These are phyloP conservation scores for Premnoplex brunnescens DNA, from an alignment of 2,797 vertebrate species.

Conservation along the genomic window DNA sequence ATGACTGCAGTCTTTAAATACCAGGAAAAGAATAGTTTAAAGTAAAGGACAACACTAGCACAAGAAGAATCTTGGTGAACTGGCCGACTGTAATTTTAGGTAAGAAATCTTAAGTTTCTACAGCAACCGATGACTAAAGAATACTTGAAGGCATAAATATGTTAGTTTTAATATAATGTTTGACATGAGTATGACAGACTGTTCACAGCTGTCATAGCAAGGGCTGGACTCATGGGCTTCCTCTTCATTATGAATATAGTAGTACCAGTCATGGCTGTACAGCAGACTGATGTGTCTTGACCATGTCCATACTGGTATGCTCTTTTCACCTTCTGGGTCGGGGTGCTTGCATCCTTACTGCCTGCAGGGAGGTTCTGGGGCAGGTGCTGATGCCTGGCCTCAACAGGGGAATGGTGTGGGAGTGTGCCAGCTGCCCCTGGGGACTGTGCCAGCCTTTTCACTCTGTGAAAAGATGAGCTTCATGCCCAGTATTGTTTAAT, in stretches of 20 bases:
- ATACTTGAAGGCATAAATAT: conserved; percentile 13
- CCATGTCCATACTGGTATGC: neutral
- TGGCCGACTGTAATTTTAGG: conserved; percentile 30
- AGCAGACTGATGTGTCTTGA: neutral
- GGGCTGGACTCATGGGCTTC: neutral
- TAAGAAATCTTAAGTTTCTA: conserved; percentile 28
- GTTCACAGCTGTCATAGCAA: conserved; percentile 26
- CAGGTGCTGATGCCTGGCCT: neutral
- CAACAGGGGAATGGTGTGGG: neutral
- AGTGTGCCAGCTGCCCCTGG: neutral
- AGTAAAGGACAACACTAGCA: neutral
- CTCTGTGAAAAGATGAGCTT: neutral
- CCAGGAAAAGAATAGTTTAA: neutral
- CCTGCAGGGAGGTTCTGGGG: neutral
- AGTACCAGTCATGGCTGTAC: neutral
- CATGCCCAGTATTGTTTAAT: accelerated
- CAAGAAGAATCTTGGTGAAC: neutral
- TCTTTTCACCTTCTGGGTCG: neutral
- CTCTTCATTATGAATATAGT: neutral
- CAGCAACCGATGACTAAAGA: conserved; percentile 19
- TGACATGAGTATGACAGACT: neutral
- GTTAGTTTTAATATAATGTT: conserved; percentile 18
- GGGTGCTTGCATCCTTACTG: neutral
- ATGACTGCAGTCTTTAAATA: neutral
- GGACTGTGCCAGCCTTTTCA: accelerated